A percentile compares a stretch with the other conserved stretches of the same genome.
phyloP scores from a whole-genome alignment of 1,140 invertebrate species.

The Cherax destructor region DNA sequence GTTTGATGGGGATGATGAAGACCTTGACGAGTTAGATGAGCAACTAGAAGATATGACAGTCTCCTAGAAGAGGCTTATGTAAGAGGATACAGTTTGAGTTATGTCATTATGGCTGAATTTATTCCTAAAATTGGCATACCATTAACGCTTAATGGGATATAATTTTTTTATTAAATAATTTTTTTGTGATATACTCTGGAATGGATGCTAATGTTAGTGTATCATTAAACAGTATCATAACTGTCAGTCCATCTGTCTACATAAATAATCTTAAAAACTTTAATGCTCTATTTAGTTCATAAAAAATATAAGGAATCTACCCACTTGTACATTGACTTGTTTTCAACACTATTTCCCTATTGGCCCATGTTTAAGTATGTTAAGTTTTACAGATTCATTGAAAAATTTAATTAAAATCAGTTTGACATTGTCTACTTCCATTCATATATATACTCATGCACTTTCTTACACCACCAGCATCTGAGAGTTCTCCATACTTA shows the following conservation, averaged over 20 bases:
- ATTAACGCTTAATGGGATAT: not conserved
- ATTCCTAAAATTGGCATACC: not conserved
- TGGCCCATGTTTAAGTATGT: too few relatives aligned
- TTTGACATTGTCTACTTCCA: too few relatives aligned
- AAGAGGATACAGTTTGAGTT: not conserved
- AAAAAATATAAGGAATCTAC: not conserved
- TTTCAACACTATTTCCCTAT: too few relatives aligned
- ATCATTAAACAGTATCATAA: not conserved
- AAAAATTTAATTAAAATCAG: too few relatives aligned
- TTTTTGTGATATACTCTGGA: not conserved
- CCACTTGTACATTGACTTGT: too few relatives aligned
- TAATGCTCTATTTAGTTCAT: not conserved
- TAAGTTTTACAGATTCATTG: too few relatives aligned
- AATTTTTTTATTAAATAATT: not conserved
- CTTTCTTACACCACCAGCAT: not conserved
- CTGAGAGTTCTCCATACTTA: not conserved
- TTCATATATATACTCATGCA: too few relatives aligned
- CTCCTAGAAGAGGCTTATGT: slow-evolving; percentile 5
- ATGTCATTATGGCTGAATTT: not conserved
- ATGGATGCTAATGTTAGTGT: not conserved
- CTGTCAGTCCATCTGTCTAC: not conserved
- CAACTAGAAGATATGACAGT: slow-evolving; percentile 81
- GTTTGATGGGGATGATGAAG: slow-evolving; percentile 82
- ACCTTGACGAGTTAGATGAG: slow-evolving; percentile 88
- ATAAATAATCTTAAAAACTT: not conserved